Evolutionary conservation across 35 echinoderm and acorn worm species (phyloP), one percentile per base, ranked within the genome.

Genomic region (Heliocidaris tuberculata): DNA sequence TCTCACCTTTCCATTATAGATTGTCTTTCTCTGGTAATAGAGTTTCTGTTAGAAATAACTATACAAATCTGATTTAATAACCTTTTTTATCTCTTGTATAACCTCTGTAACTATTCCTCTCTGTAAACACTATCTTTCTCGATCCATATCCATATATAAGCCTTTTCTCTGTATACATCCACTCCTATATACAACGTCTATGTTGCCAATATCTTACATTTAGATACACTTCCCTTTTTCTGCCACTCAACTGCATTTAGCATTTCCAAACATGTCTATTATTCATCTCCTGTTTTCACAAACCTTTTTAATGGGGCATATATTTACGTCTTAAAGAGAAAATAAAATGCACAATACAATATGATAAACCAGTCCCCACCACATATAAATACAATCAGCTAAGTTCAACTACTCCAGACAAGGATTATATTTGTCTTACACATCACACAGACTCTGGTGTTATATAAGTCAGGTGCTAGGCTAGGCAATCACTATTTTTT

Each of bases 81-180:
- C 15, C 47, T 47, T 88, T 42, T 88, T 32, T 89, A 13, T 89
- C 87, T 89, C 31, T 89, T 6, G 31, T 89, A 89, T 85, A 89
- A 48, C 87, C 47, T 48, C 35, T 89, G 31, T 89, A 48, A 47
- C 47, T 47, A 89, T 47, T 16, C 11, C 87, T 89, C 29, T 89
- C 31, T 89, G 87, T 32, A 19, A 89, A 89, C 87, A 47, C 47
- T 48, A 16, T 17, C 87, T 78, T 89, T 48, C 87, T 89, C 47
- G 16, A 89, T n/a, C 87, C 87, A 89, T 89, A 24, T 78, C 65
- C 87, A 89, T 89, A 35, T 47, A 89, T 47, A 47, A 89, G 87
- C 87, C 65, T 89, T 89, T 47, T 89, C 87, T 89, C 87, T 89
- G 31, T 89, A 89, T 89, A 89, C 87, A 89, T 47, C 87, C 87